A percentile compares a stretch with the other conserved stretches of the same genome.
phyloP scores from a whole-genome alignment of 2,888 invertebrate genomes.

The Diaphora mendica region DNA sequence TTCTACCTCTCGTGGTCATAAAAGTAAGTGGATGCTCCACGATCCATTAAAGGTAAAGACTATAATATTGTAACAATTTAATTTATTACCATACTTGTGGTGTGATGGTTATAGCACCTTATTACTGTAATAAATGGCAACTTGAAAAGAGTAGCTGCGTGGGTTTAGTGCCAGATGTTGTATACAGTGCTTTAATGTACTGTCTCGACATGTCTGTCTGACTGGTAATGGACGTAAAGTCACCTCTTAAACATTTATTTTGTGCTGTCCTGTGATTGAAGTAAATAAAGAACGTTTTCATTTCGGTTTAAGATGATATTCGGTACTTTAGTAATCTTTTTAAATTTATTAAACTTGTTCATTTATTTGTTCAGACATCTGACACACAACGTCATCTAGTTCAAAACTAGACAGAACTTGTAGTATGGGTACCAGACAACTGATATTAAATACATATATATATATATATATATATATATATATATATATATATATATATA shows the following conservation, averaged over 20 bases:
- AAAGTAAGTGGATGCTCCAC: not conserved
- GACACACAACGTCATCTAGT: no score
- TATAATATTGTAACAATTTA: conserved; percentile 4
- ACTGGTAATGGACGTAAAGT: not conserved
- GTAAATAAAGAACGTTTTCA: not conserved
- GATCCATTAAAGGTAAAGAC: not conserved
- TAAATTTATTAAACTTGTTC: no score
- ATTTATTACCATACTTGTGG: not conserved
- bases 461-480: no score
- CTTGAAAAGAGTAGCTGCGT: not conserved
- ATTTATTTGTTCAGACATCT: no score
- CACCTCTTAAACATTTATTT: not conserved
- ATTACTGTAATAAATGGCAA: conserved; percentile 1
- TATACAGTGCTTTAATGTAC: not conserved
- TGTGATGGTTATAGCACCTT: not conserved
- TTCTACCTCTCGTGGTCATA: not conserved
- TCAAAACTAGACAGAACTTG: no score
- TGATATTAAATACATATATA: no score
- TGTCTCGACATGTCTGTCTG: no score
- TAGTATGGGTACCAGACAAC: no score
- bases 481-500: no score
- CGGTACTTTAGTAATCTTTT: not conserved
- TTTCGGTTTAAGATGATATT: not conserved
- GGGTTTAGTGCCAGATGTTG: not conserved
- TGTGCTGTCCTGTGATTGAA: not conserved